Evolutionary conservation across 2,113 vertebrate genomes (phyloP).

Genomic region (Urocitellus parryii): DNA sequence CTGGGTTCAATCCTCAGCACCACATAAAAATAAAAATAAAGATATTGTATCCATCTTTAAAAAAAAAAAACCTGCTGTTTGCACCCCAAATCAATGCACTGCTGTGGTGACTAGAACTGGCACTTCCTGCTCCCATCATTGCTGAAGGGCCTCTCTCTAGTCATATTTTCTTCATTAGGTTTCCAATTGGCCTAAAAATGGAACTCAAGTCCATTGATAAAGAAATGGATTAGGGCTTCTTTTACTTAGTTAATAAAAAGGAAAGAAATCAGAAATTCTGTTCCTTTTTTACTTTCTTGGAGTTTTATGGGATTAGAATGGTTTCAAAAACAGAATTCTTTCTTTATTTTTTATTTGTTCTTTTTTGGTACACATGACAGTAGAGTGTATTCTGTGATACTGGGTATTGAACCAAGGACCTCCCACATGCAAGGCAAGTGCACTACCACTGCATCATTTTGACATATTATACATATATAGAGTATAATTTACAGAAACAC

Average conservation of each 20-base stretch:
- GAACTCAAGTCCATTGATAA: not conserved
- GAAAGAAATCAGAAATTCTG: not conserved
- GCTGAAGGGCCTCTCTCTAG: not conserved
- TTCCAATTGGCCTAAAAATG: not conserved
- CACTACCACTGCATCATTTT: no score
- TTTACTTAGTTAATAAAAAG: not conserved
- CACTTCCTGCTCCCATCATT: not conserved
- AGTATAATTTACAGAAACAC: no score
- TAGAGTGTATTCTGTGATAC: no score
- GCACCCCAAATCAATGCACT: not conserved
- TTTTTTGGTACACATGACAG: no score
- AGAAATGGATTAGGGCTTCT: not conserved
- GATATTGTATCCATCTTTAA: no score
- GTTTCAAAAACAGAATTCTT: not conserved
- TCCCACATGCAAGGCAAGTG: no score
- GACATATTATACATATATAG: no score
- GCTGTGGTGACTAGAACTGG: not conserved
- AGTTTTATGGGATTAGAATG: not conserved
- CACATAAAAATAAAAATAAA: no score
- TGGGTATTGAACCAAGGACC: no score
- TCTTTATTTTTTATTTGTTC: no score
- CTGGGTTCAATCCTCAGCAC: no score
- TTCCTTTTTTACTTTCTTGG: constrained; percentile 10
- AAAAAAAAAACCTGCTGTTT: not conserved
- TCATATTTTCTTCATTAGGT: not conserved